Evolutionary conservation across 2,888 invertebrate genomes (phyloP).

Genomic region (Apantesis nais): DNA sequence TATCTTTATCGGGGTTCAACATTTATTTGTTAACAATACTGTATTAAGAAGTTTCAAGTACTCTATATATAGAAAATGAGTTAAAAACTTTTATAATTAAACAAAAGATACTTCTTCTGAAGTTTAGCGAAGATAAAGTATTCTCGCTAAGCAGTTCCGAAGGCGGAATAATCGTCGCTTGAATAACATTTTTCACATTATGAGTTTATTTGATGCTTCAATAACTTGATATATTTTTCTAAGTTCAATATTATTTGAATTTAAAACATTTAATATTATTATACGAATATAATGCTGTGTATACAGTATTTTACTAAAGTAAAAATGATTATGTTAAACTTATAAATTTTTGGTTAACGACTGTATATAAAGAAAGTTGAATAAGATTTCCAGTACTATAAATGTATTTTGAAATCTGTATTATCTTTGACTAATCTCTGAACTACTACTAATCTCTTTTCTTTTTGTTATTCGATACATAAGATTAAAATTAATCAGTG

Average conservation of each 20-base stretch:
- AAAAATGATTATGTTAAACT: no score
- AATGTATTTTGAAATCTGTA: no score
- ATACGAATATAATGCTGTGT: no score
- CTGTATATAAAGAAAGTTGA: no score
- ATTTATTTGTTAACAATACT: constrained; percentile 15
- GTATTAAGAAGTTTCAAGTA: constrained; percentile 22
- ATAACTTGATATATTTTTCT: background rate
- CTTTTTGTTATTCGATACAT: no score
- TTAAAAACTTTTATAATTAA: constrained; percentile 40
- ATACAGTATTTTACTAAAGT: no score
- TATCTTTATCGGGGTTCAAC: background rate
- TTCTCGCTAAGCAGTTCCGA: constrained; percentile 10
- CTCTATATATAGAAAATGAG: constrained; percentile 19
- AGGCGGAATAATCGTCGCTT: background rate
- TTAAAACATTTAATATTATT: background rate
- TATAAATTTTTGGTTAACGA: no score
- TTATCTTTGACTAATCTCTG: no score
- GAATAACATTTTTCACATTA: constrained; percentile 10
- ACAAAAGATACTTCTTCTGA: constrained; percentile 30
- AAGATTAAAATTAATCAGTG: no score
- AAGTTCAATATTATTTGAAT: background rate
- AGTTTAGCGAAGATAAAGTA: constrained; percentile 22
- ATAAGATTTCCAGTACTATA: no score
- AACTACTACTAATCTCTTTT: no score
- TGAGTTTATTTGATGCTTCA: background rate